These are phyloP conservation scores for Subacronicta megacephala DNA, from an alignment of 2,888 invertebrate genomes.

Conservation along the genomic window DNA sequence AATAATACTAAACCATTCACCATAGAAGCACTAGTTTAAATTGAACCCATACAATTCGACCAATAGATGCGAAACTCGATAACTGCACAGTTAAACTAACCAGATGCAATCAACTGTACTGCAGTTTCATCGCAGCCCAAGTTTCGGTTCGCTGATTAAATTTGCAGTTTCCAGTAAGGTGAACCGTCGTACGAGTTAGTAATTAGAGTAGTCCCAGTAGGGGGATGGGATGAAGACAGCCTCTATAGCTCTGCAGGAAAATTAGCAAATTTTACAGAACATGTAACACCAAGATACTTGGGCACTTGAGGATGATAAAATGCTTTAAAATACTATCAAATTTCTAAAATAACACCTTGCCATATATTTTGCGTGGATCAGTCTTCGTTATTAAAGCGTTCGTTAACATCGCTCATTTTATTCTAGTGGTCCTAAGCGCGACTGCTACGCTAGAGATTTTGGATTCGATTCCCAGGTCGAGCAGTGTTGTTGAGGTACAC, in stretches of 20 bases:
- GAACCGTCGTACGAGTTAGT: conserved; percentile 52
- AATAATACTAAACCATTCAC: conserved; percentile 22
- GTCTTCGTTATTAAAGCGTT: too few species aligned
- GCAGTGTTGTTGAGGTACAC: too few species aligned
- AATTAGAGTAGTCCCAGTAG: conserved; percentile 57
- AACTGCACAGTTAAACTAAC: conserved; percentile 74
- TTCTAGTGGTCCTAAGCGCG: too few species aligned
- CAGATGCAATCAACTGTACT: conserved; percentile 78
- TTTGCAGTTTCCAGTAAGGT: conserved; percentile 71
- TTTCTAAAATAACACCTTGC: too few species aligned
- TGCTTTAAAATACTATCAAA: background rate
- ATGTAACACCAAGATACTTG: background rate
- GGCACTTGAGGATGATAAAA: background rate
- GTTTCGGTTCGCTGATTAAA: conserved; percentile 79
- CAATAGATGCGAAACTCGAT: conserved; percentile 69
- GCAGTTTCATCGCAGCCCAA: conserved; percentile 63
- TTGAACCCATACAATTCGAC: conserved; percentile 46
- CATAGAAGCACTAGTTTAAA: conserved; percentile 30
- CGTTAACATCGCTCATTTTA: too few species aligned
- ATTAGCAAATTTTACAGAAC: conserved; percentile 10
- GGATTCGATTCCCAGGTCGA: too few species aligned
- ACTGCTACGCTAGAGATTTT: too few species aligned
- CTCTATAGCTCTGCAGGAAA: conserved; percentile 22
- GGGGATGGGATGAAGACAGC: conserved; percentile 39
- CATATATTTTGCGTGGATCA: too few species aligned